Evolutionary conservation across 2,888 invertebrate genomes (phyloP).

Genomic region (Itoplectis maculator): DNA sequence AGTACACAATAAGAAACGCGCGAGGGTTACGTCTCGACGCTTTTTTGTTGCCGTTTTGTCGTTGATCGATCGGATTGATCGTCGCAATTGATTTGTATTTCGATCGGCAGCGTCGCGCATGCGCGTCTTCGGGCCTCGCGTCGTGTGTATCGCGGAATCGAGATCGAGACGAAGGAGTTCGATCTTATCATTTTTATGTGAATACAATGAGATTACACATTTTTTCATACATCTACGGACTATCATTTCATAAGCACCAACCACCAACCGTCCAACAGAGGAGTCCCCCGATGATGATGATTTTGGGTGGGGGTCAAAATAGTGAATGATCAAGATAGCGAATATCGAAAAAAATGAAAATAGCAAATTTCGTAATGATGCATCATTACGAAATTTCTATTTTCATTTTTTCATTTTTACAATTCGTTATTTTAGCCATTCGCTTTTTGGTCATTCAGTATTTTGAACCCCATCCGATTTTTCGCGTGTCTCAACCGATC

Average conservation of each 20-base stretch:
- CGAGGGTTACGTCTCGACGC: constrained; percentile 23
- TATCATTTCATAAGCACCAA: neutral
- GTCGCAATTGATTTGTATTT: constrained; percentile 65
- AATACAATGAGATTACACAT: constrained; percentile 66
- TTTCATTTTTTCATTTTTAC: too few relatives aligned
- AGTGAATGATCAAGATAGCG: too few relatives aligned
- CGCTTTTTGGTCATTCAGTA: too few relatives aligned
- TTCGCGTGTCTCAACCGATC: too few relatives aligned
- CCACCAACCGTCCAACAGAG: neutral
- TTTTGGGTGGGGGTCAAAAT: too few relatives aligned
- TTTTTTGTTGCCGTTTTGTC: constrained; percentile 50
- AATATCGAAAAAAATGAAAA: too few relatives aligned
- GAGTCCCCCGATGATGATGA: neutral
- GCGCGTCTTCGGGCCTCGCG: constrained; percentile 45
- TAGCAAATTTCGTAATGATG: too few relatives aligned
- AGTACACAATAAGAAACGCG: constrained; percentile 45
- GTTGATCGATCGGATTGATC: constrained; percentile 51
- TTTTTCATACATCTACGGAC: constrained; percentile 51
- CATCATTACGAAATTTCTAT: too few relatives aligned
- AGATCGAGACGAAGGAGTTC: constrained; percentile 54
- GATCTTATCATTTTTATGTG: constrained; percentile 66
- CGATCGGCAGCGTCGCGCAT: constrained; percentile 53
- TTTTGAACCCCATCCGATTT: too few relatives aligned
- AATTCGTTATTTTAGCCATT: too few relatives aligned
- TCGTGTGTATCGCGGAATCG: constrained; percentile 57